Conservation (phyloP, 2,888 invertebrate genomes). For the Megalurothrips usitatus region DNA sequence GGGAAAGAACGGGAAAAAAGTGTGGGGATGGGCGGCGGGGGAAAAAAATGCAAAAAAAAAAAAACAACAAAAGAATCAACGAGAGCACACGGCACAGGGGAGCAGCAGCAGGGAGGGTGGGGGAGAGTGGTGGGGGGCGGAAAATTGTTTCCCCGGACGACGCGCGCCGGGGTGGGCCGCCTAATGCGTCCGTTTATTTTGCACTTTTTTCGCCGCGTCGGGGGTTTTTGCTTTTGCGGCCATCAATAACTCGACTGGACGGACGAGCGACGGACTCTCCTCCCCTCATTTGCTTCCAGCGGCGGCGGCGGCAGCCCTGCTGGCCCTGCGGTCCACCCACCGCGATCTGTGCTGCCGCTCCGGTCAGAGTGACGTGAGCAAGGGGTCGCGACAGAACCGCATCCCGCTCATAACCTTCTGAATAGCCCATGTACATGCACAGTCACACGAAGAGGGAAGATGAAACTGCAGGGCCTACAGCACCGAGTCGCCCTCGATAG, state of each 20-base stretch:
- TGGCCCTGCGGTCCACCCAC: too few relatives aligned
- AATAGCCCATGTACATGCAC: too few relatives aligned
- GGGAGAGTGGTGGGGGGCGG: neutral
- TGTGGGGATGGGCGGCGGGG: too few relatives aligned
- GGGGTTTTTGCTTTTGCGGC: neutral
- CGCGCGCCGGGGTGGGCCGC: neutral
- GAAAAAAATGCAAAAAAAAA: neutral
- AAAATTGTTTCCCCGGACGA: neutral
- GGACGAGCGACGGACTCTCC: neutral
- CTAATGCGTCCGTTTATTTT: slow-evolving; percentile 17
- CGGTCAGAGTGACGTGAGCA: too few relatives aligned
- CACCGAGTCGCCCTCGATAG: too few relatives aligned
- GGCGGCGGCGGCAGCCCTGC: too few relatives aligned
- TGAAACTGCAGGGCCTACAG: too few relatives aligned
- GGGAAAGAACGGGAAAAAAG: neutral
- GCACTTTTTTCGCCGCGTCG: neutral
- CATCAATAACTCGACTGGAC: slow-evolving; percentile 8
- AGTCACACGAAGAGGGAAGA: too few relatives aligned
- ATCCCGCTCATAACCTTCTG: too few relatives aligned
- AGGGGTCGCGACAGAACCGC: too few relatives aligned
- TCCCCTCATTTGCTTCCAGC: too few relatives aligned
- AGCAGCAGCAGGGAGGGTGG: neutral
- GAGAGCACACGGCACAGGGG: neutral
- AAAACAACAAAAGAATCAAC: neutral
- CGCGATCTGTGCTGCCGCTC: too few relatives aligned